Percentiles rank a stretch among this genome's conserved stretches.
Evolutionary conservation across 1,140 invertebrate genomes (phyloP).

Genomic region (Lasioglossum baleicum): DNA sequence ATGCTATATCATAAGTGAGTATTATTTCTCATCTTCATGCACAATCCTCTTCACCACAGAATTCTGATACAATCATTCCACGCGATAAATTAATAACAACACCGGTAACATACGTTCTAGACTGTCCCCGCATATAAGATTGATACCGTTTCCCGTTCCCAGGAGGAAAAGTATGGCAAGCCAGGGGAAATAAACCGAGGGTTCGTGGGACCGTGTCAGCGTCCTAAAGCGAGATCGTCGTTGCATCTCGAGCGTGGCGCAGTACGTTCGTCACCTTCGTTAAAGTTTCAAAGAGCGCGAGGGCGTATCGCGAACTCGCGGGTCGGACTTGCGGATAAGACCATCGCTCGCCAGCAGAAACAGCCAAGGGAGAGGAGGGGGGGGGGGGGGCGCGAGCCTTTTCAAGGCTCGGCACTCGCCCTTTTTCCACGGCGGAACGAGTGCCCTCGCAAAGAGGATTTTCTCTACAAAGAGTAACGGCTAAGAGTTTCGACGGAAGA

Average conservation of each 20-base stretch:
- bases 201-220: not conserved
- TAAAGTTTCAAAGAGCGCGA: slow-evolving; percentile 51
- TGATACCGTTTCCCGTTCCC: no score
- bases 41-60: no score
- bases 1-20: no score
- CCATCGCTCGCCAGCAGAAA: slow-evolving; percentile 13
- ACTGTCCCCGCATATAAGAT: no score
- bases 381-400: slow-evolving; percentile 27
- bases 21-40: no score
- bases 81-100: no score
- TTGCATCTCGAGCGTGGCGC: not conserved
- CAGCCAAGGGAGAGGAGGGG: not conserved
- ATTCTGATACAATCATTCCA: no score
- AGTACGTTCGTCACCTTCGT: slow-evolving; percentile 37
- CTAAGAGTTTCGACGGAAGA: slow-evolving; percentile 49
- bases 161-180: no score
- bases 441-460: slow-evolving; percentile 57
- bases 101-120: no score
- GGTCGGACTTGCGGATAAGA: slow-evolving; percentile 46
- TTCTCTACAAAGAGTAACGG: slow-evolving; percentile 52
- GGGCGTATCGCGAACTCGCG: slow-evolving; percentile 23
- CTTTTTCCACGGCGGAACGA: not conserved
- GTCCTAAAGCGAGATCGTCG: not conserved
- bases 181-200: no score
- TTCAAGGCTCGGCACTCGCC: slow-evolving; percentile 9